Base-by-base conservation (phyloP, 64 coral and sea anemone species). In the Porites australiensis region DNA sequence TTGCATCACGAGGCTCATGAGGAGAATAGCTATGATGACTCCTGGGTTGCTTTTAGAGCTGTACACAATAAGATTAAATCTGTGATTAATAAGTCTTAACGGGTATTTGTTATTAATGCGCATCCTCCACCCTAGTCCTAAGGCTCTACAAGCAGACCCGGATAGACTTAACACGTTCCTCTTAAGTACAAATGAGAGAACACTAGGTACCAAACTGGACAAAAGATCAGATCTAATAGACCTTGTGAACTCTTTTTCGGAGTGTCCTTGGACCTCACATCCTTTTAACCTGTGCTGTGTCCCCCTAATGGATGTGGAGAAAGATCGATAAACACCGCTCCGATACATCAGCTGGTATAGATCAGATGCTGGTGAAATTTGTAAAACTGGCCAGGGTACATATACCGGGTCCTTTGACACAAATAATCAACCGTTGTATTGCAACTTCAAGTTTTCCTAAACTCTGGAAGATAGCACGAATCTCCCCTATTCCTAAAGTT, bases 21-120 rank as follows among this genome's bases (percentile, higher is more conserved):
- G 58, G 82, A 80, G 74, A 86, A 84, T 51, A 75, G n/a, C 1
- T 37, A 37, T 81, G 92, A 82, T 79, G 85, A 94, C 45, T 88
- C 85, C 22, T 94, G 86, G 86, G 59, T 21, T 87, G 63, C 85
- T 16, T 92, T 92, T 70, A 65, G 69, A 86, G 27, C 27, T 37
- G 27, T 37, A 37, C 27, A 37, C 27, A 37, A 37, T 0, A 37
- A 37, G 27, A 37, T 92, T 45, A 93, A 87, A 86, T 23, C 59
- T 51, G 82, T 79, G 19, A 77, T 77, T 49, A 93, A 93, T 85
- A 93, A 93, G 82, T 70, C 90, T 50, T 77, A 75, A 86, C 82
- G 90, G 49, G 45, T 22, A 7, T 93, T 93, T 58, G 13, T 87
- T 3, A 74, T 37, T 7, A 93, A 59, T 48, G 90, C 90, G 44